Evolutionary conservation across 2,113 vertebrate species (phyloP).

Genomic region (Melospiza georgiana): DNA sequence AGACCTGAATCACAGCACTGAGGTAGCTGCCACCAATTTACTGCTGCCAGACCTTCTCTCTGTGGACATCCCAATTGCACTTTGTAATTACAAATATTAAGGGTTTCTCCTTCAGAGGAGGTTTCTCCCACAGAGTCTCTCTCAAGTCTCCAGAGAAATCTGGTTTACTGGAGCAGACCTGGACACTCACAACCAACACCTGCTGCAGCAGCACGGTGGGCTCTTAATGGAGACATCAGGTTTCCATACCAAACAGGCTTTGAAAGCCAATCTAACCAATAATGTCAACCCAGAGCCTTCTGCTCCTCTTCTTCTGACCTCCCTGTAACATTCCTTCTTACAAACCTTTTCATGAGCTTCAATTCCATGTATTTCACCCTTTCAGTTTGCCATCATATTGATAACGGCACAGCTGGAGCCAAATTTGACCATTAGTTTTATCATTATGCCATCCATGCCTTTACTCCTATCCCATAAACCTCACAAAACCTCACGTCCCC

Average conservation of each 20-base stretch:
- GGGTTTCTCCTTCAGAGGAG: not conserved
- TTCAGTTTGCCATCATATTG: not conserved
- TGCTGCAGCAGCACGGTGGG: not conserved
- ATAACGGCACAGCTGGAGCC: not conserved
- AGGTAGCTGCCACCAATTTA: not conserved
- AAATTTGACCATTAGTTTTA: not conserved
- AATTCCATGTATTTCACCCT: not conserved
- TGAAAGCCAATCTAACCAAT: not conserved
- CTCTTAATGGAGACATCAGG: fast-evolving
- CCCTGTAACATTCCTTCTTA: not conserved
- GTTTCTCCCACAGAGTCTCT: not conserved
- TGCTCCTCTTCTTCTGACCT: not conserved
- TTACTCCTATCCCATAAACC: not conserved
- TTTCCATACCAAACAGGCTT: not conserved
- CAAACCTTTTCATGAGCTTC: not conserved
- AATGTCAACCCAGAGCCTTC: fast-evolving
- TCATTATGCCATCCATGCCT: not conserved
- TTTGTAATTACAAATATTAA: not conserved
- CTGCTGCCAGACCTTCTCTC: not conserved
- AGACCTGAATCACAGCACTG: not conserved
- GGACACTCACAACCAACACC: too few species aligned
- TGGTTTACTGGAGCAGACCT: not conserved
- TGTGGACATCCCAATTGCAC: not conserved
- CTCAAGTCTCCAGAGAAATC: not conserved
- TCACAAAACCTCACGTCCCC: not conserved